A percentile compares a stretch with the other conserved stretches of the same genome.
Evolutionary conservation across 2,113 vertebrate species (phyloP).

Genomic region (Eptesicus fuscus): DNA sequence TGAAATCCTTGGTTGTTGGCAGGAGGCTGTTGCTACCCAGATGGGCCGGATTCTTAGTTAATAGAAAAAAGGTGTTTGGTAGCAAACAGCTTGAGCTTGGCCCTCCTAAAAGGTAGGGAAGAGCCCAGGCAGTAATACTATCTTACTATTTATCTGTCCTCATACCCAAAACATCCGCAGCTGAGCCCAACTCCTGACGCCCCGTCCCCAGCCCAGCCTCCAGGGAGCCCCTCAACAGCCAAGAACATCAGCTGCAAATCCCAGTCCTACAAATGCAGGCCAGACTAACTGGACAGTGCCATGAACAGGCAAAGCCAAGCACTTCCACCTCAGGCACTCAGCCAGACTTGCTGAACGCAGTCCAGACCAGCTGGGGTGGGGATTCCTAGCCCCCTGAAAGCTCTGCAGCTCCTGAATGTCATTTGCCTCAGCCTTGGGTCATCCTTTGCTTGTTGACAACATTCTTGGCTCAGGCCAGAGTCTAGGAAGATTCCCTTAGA

Average conservation of each 20-base stretch:
- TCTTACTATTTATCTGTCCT: neutral
- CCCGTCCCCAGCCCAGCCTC: constrained; percentile 17
- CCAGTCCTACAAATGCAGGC: neutral
- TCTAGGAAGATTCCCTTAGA: neutral
- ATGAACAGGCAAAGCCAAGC: neutral
- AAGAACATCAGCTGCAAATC: neutral
- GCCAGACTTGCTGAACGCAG: neutral
- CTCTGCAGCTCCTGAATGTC: neutral
- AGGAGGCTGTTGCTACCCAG: constrained; percentile 22
- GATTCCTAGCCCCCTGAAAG: neutral
- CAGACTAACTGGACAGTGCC: fast-evolving
- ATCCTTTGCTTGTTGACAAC: neutral
- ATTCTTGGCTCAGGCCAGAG: neutral
- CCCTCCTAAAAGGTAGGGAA: neutral
- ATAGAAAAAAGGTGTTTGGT: constrained; percentile 30
- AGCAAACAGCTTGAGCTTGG: neutral
- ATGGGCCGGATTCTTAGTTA: neutral
- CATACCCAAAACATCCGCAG: constrained; percentile 1
- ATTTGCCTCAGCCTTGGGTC: neutral
- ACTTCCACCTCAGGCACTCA: neutral
- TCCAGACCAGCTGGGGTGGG: neutral
- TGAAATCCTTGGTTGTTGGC: constrained; percentile 71
- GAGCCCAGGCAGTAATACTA: neutral
- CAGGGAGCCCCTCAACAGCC: constrained; percentile 15
- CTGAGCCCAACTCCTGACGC: neutral